phyloP scores from a whole-genome alignment of 2,113 vertebrate genomes.

The Hippocampus abdominalis region DNA sequence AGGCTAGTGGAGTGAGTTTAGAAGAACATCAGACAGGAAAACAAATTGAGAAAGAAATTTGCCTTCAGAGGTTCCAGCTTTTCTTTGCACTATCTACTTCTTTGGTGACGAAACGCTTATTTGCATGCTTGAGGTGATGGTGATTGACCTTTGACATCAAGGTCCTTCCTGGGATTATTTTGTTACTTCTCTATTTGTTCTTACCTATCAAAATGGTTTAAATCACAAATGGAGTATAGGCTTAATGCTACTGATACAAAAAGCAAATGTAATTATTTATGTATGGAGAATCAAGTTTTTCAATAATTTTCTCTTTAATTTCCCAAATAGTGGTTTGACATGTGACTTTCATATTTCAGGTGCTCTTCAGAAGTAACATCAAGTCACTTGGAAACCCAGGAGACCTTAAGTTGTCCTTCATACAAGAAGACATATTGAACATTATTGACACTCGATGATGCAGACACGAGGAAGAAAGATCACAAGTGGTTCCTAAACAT shows the following conservation, averaged over 20 bases:
- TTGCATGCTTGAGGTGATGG: conserved; percentile 6
- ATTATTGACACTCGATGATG: background rate
- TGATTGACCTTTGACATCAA: conserved; percentile 8
- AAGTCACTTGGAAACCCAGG: background rate
- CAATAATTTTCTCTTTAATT: background rate
- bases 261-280: background rate
- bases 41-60: background rate
- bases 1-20: conserved; percentile 4
- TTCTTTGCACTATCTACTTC: background rate
- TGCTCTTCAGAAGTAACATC: conserved; percentile 20
- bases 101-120: background rate
- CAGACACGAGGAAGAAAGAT: background rate
- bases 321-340: background rate
- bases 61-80: background rate
- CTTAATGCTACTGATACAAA: background rate
- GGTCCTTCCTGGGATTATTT: conserved; percentile 14
- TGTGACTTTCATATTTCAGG: conserved; percentile 41
- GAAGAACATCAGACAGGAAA: conserved; percentile 16
- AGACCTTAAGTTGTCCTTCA: background rate
- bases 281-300: no score
- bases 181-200: conserved; percentile 2
- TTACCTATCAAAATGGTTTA: background rate
- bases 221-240: no score
- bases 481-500: background rate
- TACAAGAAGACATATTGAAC: background rate